Base-by-base conservation (phyloP, 1,140 invertebrate genomes). In the Oryzaephilus surinamensis region DNA sequence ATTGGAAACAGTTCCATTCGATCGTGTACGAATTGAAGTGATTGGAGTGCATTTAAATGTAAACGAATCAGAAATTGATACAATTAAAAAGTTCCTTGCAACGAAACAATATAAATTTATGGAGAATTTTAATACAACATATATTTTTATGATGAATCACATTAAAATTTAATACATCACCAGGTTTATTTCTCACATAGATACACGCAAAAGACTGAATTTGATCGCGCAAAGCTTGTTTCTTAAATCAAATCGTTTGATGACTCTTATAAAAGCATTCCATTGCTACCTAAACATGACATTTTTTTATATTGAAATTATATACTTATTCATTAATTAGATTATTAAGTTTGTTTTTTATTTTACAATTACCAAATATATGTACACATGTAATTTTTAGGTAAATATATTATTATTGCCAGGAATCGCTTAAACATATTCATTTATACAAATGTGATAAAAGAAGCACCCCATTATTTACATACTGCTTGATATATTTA, bases 1-100 rank as follows among this genome's bases (percentile, higher is more conserved):
- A 23, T 46, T 71, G 41, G 65, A 69, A 57, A 70, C 69, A 29
- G 53, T 71, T 45, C 69, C 69, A 16, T 69, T 69, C 41, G 61
- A 69, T 38, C 55, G 60, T 44, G 60, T 71, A 10, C 60, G 61
- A 46, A 66, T 71, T 43, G 58, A 68, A 42, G 51, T 70, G 18
- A 70, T 71, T 21, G 47, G 48, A 4, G 52, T 62, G 8, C 51
- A 60, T 31, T 47, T 62, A 23, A 32, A 32, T 11, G 39, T 41
- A 6, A 54, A 48, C 26, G 52, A 58, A 14, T 11, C 44, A 2
- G 58, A 62, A 39, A 61, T 54, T 32, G 51, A 53, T 31, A 57
- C 52, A 3, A 53, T 62, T 23, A 57, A 56, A 14, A 55, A 59
- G 27, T 60, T 60, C 37, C 38, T 62, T 13, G 46, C 50, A n/a